These are phyloP conservation scores for Drosophila orena DNA, from an alignment of 1,140 invertebrate genomes.

Conservation along the genomic window DNA sequence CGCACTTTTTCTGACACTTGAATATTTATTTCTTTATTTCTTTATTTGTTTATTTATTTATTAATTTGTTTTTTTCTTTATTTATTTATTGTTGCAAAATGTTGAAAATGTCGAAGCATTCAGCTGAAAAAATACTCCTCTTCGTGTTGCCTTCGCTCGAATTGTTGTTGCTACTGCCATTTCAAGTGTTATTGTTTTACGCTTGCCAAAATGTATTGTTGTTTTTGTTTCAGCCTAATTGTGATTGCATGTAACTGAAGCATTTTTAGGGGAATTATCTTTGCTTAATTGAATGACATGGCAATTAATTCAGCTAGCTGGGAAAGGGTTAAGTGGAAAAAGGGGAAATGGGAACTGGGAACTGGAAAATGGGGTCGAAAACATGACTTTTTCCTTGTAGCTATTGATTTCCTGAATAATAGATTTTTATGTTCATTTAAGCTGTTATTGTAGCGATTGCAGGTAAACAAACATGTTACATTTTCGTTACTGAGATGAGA, in stretches of 20 bases:
- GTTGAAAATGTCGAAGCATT: slow-evolving; percentile 54
- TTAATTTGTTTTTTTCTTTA: slow-evolving; percentile 9
- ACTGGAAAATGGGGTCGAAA: neutral
- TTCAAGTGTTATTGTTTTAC: slow-evolving; percentile 26
- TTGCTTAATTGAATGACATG: slow-evolving; percentile 67
- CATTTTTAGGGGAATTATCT: slow-evolving; percentile 67
- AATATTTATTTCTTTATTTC: slow-evolving; percentile 38
- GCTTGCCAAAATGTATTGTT: slow-evolving; percentile 13
- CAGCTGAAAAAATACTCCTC: slow-evolving; percentile 18
- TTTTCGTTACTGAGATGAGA: too few species aligned
- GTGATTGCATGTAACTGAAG: slow-evolving; percentile 66
- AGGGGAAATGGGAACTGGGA: neutral
- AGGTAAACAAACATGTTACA: neutral
- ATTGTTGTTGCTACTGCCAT: slow-evolving; percentile 31
- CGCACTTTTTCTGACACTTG: neutral
- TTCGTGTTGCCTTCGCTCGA: slow-evolving; percentile 11
- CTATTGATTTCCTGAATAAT: slow-evolving; percentile 20
- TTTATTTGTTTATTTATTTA: slow-evolving; percentile 7
- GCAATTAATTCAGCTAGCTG: slow-evolving; percentile 48
- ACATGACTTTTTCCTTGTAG: neutral
- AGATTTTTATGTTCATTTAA: slow-evolving; percentile 3
- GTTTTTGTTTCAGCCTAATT: slow-evolving; percentile 42
- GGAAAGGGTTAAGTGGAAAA: neutral
- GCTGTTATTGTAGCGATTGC: neutral
- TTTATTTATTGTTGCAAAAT: slow-evolving; percentile 31